A percentile compares a stretch with the other conserved stretches of the same genome.
phyloP scores from a whole-genome alignment of 2,113 vertebrate genomes.

The Eulemur rufifrons region DNA sequence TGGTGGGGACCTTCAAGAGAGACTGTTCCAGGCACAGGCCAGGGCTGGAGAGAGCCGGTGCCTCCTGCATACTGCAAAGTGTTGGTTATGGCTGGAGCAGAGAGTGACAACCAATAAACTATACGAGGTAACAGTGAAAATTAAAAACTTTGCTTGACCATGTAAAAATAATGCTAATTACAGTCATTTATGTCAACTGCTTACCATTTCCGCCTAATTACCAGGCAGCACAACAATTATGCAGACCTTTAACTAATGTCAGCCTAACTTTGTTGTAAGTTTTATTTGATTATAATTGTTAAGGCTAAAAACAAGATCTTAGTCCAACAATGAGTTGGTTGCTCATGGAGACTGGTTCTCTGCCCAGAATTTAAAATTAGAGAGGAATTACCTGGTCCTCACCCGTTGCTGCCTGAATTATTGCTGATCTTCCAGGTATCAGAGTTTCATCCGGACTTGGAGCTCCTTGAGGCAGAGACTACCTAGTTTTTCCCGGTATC shows the following conservation, averaged over 20 bases:
- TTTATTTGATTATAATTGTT: conserved; percentile 65
- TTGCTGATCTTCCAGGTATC: not conserved
- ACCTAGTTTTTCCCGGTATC: not conserved
- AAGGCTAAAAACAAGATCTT: conserved; percentile 53
- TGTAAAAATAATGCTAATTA: conserved; percentile 73
- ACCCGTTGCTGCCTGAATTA: not conserved
- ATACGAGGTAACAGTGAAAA: not conserved
- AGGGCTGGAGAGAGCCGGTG: not conserved
- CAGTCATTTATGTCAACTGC: conserved; percentile 60
- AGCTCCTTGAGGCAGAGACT: not conserved
- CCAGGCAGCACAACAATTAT: conserved; percentile 58
- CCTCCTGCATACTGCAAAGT: not conserved
- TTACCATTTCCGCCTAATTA: conserved; percentile 64
- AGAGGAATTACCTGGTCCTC: not conserved
- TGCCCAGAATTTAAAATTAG: conserved; percentile 68
- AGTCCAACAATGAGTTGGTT: conserved; percentile 41
- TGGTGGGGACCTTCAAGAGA: not conserved
- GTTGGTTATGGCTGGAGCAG: not conserved
- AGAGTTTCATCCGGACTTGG: not conserved
- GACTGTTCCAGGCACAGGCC: not conserved
- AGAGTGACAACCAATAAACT: conserved; percentile 7
- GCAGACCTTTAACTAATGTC: conserved; percentile 61
- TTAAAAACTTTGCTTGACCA: conserved; percentile 28
- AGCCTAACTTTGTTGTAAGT: conserved; percentile 66
- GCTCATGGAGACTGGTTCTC: conserved; percentile 26